Base-by-base conservation (phyloP, 2,797 vertebrate genomes). In the Aeoliscus strigatus region DNA sequence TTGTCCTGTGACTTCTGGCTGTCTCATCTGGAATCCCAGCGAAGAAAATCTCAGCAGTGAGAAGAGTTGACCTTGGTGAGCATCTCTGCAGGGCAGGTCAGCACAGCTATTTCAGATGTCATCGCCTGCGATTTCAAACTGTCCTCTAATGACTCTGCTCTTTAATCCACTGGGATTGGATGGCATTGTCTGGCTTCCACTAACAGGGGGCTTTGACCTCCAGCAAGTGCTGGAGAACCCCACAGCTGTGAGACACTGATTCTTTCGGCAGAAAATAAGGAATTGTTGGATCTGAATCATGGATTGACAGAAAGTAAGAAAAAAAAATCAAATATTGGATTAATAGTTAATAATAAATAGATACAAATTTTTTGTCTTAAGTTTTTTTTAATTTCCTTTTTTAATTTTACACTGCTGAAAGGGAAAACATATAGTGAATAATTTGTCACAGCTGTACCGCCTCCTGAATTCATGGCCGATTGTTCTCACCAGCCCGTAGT, bases 61-160 rank as follows among this genome's bases (percentile, higher is more conserved):
- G 65, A 79, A 60, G 70, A 77, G 73, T 74, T 85, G 85, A 88
- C 83, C 86, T 82, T 69, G 70, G 80, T 70, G 68, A 62, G 30
- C 44, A 9, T 81, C 73, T 79, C 77, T 60, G 65, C 43, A 69
- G 77, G 82, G 83, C 79, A 77, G 71, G 80, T 85, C 81, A 77
- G 65, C 82, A 75, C 77, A 75, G 73, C 61, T 81, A 67, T n/a
- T 79, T 57, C 80, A 79, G 76, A 78, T 86, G 84, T 87, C 80
- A 84, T 79, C 80, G 57, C 79, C 79, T 60, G 39, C 66, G 69
- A 74, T 21, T 79, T 83, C 59, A 64, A 56, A 65, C 54, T 66
- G 39, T 74, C 60, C 59, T 57, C 31, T 66, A 46, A 32, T 57
- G 62, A 52, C 55, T 51, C 51, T 2, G 5, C 44, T 64, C 33